A percentile compares a stretch with the other conserved stretches of the same genome.
Evolutionary conservation across 2,797 vertebrate species (phyloP).

Genomic region (Bucorvus abyssinicus): DNA sequence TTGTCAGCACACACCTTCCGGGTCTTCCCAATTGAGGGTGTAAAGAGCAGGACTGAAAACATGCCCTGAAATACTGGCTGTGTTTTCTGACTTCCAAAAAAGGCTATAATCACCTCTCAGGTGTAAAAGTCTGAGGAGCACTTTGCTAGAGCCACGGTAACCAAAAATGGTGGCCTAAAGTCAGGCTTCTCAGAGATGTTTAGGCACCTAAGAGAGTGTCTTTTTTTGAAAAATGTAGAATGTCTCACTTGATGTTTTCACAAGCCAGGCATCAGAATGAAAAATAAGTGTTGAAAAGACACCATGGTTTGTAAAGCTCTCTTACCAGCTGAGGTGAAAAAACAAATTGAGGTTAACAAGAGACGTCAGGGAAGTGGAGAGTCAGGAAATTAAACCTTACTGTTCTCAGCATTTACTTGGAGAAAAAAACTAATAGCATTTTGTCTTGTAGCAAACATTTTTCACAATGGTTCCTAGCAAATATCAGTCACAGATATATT

Average conservation of each 20-base stretch:
- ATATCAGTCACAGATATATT: not conserved
- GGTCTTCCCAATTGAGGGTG: not conserved
- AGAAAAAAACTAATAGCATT: slow-evolving; percentile 4
- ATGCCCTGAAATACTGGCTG: not conserved
- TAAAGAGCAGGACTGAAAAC: not conserved
- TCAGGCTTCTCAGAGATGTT: not conserved
- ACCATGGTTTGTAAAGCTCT: not conserved
- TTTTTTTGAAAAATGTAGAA: not conserved
- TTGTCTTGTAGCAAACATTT: not conserved
- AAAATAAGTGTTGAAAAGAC: slow-evolving; percentile 16
- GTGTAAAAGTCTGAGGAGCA: not conserved
- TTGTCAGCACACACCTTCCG: not conserved
- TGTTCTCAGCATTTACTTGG: not conserved
- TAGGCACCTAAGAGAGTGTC: not conserved
- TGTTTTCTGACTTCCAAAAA: not conserved
- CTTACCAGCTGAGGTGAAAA: slow-evolving; percentile 16
- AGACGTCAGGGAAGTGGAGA: not conserved
- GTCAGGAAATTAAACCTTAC: slow-evolving; percentile 47
- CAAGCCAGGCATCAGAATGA: not conserved
- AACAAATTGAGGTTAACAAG: slow-evolving; percentile 57
- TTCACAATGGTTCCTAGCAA: not conserved
- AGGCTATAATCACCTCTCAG: not conserved
- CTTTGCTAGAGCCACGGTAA: not conserved
- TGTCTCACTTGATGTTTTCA: not conserved
- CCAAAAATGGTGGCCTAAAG: not conserved